phyloP scores from a whole-genome alignment of 2,888 invertebrate species.

The Xestoiulus laeticollis region DNA sequence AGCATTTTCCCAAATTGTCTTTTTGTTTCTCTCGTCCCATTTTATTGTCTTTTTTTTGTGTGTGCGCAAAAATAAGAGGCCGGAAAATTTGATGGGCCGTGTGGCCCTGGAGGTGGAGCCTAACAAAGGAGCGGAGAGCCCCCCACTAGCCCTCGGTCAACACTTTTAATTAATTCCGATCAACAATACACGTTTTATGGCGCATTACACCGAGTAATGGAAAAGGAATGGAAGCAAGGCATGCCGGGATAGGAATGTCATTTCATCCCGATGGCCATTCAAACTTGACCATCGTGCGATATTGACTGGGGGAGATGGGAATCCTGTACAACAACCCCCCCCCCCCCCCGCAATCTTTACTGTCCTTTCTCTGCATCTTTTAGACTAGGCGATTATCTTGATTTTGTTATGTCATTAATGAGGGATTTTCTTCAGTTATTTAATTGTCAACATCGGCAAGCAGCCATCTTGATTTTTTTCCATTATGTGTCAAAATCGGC shows the following conservation, averaged over 20 bases:
- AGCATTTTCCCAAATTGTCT: conserved; percentile 37
- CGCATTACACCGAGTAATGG: conserved; percentile 34
- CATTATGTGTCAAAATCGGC: too few species aligned
- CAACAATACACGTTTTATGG: conserved; percentile 37
- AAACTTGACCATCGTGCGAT: not conserved
- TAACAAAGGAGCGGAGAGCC: not conserved
- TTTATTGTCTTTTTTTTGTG: conserved; percentile 3
- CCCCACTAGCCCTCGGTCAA: not conserved
- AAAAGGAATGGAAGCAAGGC: conserved; percentile 25
- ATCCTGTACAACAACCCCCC: not conserved
- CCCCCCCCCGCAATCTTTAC: not conserved
- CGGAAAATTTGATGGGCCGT: conserved; percentile 10
- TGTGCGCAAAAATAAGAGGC: not conserved
- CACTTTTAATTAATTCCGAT: conserved; percentile 37
- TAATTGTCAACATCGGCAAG: too few species aligned
- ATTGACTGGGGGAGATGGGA: not conserved
- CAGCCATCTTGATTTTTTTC: too few species aligned
- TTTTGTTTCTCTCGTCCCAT: conserved; percentile 14
- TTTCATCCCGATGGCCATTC: conserved; percentile 15
- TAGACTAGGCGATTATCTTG: too few species aligned
- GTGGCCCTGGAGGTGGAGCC: not conserved
- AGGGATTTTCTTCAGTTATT: too few species aligned
- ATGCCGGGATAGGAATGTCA: conserved; percentile 8
- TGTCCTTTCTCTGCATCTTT: not conserved
- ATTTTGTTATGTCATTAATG: too few species aligned